Base-by-base conservation (phyloP, 2,113 vertebrate genomes). In the Centrocercus urophasianus region DNA sequence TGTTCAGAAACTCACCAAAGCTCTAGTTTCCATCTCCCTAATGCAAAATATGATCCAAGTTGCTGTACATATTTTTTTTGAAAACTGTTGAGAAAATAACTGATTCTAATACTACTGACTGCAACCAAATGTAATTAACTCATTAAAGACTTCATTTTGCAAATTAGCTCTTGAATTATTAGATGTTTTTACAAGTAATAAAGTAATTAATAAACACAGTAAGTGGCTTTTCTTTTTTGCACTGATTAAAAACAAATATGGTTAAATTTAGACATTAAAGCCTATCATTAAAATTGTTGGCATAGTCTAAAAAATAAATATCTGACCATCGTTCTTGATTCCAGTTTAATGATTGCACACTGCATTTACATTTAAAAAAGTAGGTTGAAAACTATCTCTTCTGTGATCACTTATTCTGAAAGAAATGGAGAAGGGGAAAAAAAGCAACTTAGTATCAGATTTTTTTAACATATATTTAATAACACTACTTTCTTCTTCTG, bases 181-280 rank as follows among this genome's bases (percentile, higher is more conserved):
- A 84, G 66, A 73, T 64, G 50, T 60, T 92, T 92, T 95, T 92
- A 95, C 74, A 85, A 89, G 36, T 10, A 89, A 91, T 74, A 94
- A 87, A 89, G 83, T 76, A 93, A 90, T 76, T 89, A 77, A 85
- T 83, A 92, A 92, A 89, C 56, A 63, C 21, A 83, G 70, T 19
- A 42, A 89, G 83, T 59, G 18, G 42, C 40, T 86, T 88, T 88
- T 91, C 78, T 71, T 76, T 92, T 84, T 56, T 78, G 63, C 65
- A 60, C 50, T 96, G 86, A 88, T 6, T 4, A 93, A 74, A 47
- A 66, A 83, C 34, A 85, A 88, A 79, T 76, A 88, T 71, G 80
- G 76, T 69, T 94, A 88, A 96, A 89, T 95, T 86, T 40, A 81
- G 50, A 64, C 75, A 79, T 84, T 61, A 75, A 89, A 66, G 66